Evolutionary conservation across 1,140 invertebrate species (phyloP).

Genomic region (Penaeus vannamei): DNA sequence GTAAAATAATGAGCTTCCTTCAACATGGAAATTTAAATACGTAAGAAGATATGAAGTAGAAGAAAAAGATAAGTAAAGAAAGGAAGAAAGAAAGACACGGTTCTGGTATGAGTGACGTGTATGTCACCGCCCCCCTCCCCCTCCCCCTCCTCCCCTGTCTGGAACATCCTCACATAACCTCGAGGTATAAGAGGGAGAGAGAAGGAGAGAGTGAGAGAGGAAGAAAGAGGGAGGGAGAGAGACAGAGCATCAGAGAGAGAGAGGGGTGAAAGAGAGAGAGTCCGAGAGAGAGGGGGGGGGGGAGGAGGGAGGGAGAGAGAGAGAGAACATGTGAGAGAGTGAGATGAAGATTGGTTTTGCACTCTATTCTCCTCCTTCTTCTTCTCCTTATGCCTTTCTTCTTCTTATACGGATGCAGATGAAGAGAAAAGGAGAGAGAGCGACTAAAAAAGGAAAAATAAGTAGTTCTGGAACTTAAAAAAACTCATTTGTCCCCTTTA

Average conservation of each 20-base stretch:
- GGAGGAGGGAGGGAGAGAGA: too few species aligned
- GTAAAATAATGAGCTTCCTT: too few species aligned
- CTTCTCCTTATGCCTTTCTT: too few species aligned
- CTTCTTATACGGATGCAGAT: too few species aligned
- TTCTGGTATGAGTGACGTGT: background rate
- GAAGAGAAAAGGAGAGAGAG: background rate
- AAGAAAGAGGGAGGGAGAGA: constrained; percentile 36
- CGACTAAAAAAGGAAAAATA: background rate
- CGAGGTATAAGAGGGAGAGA: background rate
- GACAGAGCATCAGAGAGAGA: constrained; percentile 28
- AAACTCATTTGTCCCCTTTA: background rate
- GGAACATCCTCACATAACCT: background rate
- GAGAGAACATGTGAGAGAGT: too few species aligned
- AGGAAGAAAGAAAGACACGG: too few species aligned
- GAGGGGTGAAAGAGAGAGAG: background rate
- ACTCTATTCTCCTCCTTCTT: too few species aligned
- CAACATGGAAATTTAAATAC: too few species aligned
- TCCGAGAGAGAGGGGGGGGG: too few species aligned
- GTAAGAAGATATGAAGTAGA: too few species aligned
- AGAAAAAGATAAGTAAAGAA: too few species aligned
- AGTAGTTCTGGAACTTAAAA: background rate
- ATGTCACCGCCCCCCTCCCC: background rate
- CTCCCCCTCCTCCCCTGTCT: background rate
- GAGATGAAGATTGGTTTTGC: too few species aligned
- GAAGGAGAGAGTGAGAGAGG: constrained; percentile 5